Evolutionary conservation across 2,113 vertebrate genomes (phyloP), one percentile per base, ranked within the genome.

Genomic region (Alosa alosa): DNA sequence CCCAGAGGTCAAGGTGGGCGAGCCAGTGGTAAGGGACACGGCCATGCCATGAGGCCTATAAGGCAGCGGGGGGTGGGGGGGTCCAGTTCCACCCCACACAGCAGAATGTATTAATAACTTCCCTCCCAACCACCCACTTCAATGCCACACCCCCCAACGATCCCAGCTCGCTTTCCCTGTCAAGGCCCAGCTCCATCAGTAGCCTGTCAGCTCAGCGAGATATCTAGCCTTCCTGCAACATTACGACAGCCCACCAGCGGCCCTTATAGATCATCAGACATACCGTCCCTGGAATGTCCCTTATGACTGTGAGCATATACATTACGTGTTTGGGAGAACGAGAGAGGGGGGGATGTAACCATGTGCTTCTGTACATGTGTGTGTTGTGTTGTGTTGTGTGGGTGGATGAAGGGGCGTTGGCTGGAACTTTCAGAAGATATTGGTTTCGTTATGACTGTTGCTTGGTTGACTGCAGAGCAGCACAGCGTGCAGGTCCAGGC

Each of bases 61-160:
- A 86, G 84, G 84, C 64, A 82, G 52, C 83, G 83, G 36, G 22
- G 75, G 81, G 85, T 86, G 15, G 84, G 84, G 72, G 91, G 92
- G 90, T 95, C 93, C 92, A 88, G 91, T 95, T 94, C 90, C 93
- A 90, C 90, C 87, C 84, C 86, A 93, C 92, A 82, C 94, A 95
- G 95, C 95, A 95, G 91, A 94, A 93, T 91, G 87, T 96, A 95
- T 96, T 95, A 94, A 94, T 95, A 96, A 93, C 90, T 6, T 50
- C 78, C 86, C 49, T 47, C 75, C 55, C 44, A 49, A 25, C 9
- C n/a, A 72, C 64, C n/a, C 64, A 11, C 64, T 31, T 25, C 50
- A 52, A 1, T 31, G 11, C 4, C 36, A 78, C 31, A 2, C 64
- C n/a, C n/a, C 20, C 60, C 60, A 64, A 3, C 18, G 3, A 60